phyloP scores from a whole-genome alignment of 2,113 vertebrate species.

The Neotoma lepida region DNA sequence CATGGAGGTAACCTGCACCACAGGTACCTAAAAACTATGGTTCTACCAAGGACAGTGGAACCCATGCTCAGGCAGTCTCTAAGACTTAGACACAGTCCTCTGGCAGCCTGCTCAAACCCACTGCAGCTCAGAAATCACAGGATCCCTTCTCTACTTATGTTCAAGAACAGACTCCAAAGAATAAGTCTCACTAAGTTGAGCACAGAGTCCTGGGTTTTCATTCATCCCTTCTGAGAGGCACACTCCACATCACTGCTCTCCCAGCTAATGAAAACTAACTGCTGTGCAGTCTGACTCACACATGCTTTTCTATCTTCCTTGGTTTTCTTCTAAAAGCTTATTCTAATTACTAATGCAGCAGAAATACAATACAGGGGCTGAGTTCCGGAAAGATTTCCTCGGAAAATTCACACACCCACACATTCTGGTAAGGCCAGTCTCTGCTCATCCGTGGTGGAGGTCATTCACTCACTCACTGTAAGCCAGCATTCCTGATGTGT shows the following conservation, averaged over 20 bases:
- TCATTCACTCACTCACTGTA: background rate
- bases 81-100: background rate
- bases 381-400: background rate
- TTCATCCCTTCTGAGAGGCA: too few species aligned
- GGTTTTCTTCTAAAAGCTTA: background rate
- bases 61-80: background rate
- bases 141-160: background rate
- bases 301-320: background rate
- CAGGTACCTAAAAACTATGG: fast-evolving
- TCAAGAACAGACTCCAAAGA: background rate
- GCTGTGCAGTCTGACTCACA: background rate
- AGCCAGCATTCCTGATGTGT: background rate
- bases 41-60: background rate
- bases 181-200: too few species aligned
- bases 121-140: background rate
- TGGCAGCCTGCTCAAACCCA: background rate
- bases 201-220: background rate
- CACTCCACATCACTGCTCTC: background rate
- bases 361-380: background rate
- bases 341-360: background rate
- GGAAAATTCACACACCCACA: background rate
- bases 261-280: background rate
- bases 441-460: fast-evolving
- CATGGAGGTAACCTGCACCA: background rate
- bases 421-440: background rate